Conservation (phyloP, 2,888 invertebrate genomes). For the Euplexia lucipara region DNA sequence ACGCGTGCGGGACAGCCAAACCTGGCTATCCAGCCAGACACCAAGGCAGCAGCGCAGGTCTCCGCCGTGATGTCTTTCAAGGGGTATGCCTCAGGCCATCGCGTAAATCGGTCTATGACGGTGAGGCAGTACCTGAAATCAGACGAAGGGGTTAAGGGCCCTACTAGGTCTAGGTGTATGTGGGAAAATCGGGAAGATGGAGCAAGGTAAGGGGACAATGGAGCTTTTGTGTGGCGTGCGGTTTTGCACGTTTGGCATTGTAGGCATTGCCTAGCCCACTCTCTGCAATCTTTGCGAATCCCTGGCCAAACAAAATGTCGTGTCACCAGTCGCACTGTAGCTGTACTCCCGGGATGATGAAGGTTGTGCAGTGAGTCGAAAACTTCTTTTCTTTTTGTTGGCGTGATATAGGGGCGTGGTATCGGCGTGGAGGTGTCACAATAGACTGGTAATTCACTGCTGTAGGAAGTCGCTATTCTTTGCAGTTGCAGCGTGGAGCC, state of each 20-base stretch:
- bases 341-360: background rate
- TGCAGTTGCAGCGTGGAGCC: constrained; percentile 7
- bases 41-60: background rate
- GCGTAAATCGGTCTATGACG: no score
- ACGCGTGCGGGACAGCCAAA: no score
- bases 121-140: constrained; percentile 11
- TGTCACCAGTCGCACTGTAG: no score
- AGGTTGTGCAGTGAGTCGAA: background rate
- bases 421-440: background rate
- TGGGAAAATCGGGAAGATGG: background rate
- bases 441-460: background rate
- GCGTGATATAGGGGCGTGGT: background rate
- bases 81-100: constrained; percentile 1
- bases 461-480: background rate
- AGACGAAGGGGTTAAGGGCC: background rate
- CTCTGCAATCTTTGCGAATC: no score
- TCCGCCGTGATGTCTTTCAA: background rate
- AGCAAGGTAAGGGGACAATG: background rate
- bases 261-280: no score
- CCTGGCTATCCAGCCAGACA: constrained; percentile 8
- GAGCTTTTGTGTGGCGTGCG: background rate
- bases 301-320: no score
- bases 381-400: background rate
- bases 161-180: background rate
- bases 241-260: no score